A percentile compares a stretch with the other conserved stretches of the same genome.
Conservation (phyloP, 2,113 vertebrate genomes). For the Muntiacus reevesi region DNA sequence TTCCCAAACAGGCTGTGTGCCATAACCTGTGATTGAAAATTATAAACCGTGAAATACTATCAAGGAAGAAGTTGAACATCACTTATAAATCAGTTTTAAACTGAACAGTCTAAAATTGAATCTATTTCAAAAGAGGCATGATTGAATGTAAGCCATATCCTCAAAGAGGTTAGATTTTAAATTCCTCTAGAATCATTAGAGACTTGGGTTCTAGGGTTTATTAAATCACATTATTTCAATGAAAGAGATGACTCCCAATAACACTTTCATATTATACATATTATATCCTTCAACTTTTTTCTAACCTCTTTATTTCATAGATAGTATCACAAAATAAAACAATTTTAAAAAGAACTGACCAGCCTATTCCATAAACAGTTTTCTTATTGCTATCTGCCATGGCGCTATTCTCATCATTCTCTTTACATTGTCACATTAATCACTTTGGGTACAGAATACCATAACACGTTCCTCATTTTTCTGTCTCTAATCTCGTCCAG, state of each 20-base stretch:
- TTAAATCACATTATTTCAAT: background rate
- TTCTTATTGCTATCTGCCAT: background rate
- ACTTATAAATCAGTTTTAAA: slow-evolving; percentile 4
- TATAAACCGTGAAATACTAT: slow-evolving; percentile 10
- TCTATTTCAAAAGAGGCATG: background rate
- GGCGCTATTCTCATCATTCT: background rate
- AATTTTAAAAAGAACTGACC: background rate
- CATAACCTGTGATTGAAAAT: slow-evolving; percentile 84
- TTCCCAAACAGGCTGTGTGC: slow-evolving; percentile 92
- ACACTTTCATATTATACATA: background rate
- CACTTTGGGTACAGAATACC: background rate
- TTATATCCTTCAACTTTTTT: background rate
- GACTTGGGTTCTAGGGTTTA: background rate
- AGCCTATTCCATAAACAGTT: background rate
- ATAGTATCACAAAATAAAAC: background rate
- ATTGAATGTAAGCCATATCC: background rate
- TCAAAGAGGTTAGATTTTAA: background rate
- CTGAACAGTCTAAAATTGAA: background rate
- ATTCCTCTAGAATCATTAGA: background rate
- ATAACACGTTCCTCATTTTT: background rate
- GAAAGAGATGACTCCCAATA: background rate
- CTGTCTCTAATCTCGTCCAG: background rate
- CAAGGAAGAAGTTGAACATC: background rate
- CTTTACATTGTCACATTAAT: background rate
- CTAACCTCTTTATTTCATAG: background rate